Evolutionary conservation across 2,113 vertebrate species (phyloP).

Genomic region (Actinemys pallida): DNA sequence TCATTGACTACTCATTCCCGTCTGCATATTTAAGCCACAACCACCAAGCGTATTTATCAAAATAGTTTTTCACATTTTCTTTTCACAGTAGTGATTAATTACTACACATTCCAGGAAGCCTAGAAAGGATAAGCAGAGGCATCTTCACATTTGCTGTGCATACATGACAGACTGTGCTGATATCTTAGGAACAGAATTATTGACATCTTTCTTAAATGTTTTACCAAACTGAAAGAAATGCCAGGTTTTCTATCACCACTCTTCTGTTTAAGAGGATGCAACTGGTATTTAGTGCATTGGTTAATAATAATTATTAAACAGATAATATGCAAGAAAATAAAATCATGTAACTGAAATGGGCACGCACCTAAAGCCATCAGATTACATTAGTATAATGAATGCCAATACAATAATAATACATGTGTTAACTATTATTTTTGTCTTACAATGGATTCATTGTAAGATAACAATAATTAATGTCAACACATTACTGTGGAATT

Average conservation of each 20-base stretch:
- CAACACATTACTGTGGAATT: not conserved
- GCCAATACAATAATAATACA: not conserved
- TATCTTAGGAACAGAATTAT: conserved; percentile 15
- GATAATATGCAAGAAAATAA: not conserved
- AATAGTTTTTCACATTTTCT: conserved; percentile 20
- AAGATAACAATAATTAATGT: not conserved
- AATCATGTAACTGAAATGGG: not conserved
- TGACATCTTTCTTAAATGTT: conserved; percentile 4
- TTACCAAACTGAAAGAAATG: not conserved
- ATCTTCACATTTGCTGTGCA: not conserved
- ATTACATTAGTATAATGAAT: not conserved
- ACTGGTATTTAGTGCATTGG: not conserved
- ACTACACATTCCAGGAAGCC: not conserved
- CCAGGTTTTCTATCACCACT: not conserved
- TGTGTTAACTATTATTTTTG: not conserved
- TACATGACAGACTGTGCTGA: not conserved
- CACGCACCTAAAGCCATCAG: not conserved
- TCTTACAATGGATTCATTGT: not conserved
- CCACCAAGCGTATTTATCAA: conserved; percentile 15
- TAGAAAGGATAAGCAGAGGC: not conserved
- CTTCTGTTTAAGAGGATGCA: not conserved
- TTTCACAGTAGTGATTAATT: conserved; percentile 49
- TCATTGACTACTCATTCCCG: not conserved
- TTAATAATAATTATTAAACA: not conserved
- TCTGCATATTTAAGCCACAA: not conserved